Evolutionary conservation across 2,113 vertebrate genomes (phyloP).

Genomic region (Nerophis ophidion): DNA sequence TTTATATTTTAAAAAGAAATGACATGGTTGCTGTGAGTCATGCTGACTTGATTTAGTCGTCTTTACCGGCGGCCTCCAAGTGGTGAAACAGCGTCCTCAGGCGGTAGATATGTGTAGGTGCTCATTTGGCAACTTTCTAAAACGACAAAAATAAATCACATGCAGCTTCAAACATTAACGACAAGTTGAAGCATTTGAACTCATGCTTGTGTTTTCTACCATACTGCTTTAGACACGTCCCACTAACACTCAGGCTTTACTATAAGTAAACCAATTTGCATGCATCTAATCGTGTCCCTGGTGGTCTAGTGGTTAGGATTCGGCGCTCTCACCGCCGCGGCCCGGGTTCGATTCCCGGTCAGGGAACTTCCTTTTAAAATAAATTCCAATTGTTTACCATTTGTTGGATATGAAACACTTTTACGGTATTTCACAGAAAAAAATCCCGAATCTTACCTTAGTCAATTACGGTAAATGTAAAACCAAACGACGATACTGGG

Average conservation of each 20-base stretch:
- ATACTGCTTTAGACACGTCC: too few species aligned
- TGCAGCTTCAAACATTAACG: neutral
- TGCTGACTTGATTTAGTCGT: neutral
- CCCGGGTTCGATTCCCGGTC: slow-evolving; percentile 62
- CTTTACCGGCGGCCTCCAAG: neutral
- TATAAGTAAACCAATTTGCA: neutral
- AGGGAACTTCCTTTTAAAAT: slow-evolving; percentile 22
- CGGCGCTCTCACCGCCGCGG: slow-evolving; percentile 56
- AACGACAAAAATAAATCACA: too few species aligned
- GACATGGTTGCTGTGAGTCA: neutral
- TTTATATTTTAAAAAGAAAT: neutral
- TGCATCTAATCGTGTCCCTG: rapidly evolving
- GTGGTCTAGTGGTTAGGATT: slow-evolving; percentile 65
- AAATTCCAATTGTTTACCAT: too few species aligned
- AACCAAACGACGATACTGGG: too few species aligned
- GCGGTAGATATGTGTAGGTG: neutral
- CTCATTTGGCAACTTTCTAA: too few species aligned
- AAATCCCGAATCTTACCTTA: too few species aligned
- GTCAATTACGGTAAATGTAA: too few species aligned
- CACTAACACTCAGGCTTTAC: neutral
- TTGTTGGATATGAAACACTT: too few species aligned
- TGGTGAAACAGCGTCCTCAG: neutral
- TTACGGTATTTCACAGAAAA: too few species aligned
- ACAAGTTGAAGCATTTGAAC: neutral
- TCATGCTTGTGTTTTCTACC: too few species aligned